Base-by-base conservation (phyloP, 2,113 vertebrate species). In the Syngnathus scovelli region DNA sequence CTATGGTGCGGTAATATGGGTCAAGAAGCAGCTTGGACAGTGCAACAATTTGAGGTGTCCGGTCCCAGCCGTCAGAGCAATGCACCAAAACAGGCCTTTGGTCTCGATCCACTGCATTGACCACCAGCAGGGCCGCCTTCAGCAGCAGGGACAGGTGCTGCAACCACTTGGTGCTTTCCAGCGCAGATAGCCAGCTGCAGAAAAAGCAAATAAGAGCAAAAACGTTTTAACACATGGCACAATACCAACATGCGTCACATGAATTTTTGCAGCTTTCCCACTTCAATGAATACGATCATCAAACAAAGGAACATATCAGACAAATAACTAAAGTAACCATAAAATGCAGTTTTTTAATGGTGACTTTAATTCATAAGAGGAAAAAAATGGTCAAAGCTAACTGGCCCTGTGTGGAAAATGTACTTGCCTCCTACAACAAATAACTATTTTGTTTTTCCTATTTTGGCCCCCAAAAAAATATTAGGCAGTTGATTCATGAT, bases 11-110 rank as follows among this genome's bases (percentile, higher is more conserved):
- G 86, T 98, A 99, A 70, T 95, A 98, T 0, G 96, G 97, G 77
- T 99, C 96, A 56, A 99, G 88, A 78, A 99, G 88, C 77, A 99
- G 91, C 66, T 98, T 98, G 74, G 97, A 94, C 83, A 99, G 74
- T 0, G 96, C 97, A 78, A 95, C 94, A 0, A 98, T 98, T 90
- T 99, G 97, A 4, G 97, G 97, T 0, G 97, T 99, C 27, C 97
- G 93, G 83, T 99, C 97, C 97, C 97, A 99, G 79, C 97, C 96
- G 0, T 98, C 97, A 0, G 97, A 99, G 74, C 97, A 99, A 86
- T 99, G 97, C n/a, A 94, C 97, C 79, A 99, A 77, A 55, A 98
- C 97, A 0, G 97, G 95, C 1, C 95, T 86, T 83, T 93, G 94
- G 78, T 99, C 97, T 16, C 95, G 78, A 84, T 98, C 93, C 85